Conservation (phyloP, 2,888 invertebrate genomes). For the Rhopalosiphum nymphaeae region DNA sequence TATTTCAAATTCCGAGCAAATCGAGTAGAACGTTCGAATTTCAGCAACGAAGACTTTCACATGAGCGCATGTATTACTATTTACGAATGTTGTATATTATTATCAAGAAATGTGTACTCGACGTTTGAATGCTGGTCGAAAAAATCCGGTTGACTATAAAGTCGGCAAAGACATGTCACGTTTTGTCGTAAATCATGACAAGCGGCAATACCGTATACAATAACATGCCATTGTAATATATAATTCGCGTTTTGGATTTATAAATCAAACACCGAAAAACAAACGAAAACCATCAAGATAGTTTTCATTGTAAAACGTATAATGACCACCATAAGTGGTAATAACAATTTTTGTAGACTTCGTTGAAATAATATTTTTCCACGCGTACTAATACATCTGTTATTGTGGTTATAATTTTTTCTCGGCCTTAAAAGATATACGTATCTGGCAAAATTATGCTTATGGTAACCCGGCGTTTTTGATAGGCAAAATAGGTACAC, state of each 20-base stretch:
- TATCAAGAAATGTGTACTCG: not conserved
- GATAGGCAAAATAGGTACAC: constrained; percentile 3
- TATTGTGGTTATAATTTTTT: not conserved
- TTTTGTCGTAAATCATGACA: not conserved
- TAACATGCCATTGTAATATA: not conserved
- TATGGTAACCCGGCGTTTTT: not conserved
- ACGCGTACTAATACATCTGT: not conserved
- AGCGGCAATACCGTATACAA: not conserved
- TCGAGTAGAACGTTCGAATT: not conserved
- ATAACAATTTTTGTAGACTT: not conserved
- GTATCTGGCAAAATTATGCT: not conserved
- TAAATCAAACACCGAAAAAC: not conserved
- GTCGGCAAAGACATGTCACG: not conserved
- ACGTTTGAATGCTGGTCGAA: not conserved
- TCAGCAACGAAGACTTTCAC: not conserved
- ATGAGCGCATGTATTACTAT: not conserved
- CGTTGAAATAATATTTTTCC: not conserved
- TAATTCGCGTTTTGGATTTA: not conserved
- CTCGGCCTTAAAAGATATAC: too few relatives aligned
- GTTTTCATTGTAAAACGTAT: not conserved
- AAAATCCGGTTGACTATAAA: not conserved
- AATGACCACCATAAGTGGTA: not conserved
- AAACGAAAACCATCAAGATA: not conserved
- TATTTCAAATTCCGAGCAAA: not conserved
- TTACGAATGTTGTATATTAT: not conserved